These are phyloP conservation scores for Athalia rosae DNA, from an alignment of 2,888 invertebrate genomes.

Conservation along the genomic window DNA sequence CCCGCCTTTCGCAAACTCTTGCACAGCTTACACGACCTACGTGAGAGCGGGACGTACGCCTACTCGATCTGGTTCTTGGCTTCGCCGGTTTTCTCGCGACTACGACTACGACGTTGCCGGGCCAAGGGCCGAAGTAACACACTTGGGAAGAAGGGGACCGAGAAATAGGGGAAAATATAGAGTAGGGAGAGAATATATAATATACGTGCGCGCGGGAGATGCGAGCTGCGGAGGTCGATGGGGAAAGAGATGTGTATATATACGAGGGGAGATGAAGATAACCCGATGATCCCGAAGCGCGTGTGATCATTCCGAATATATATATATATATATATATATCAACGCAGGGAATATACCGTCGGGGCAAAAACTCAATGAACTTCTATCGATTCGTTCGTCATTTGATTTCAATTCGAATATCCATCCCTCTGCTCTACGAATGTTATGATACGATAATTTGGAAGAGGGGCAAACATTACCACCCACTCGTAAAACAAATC, in stretches of 20 bases:
- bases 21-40: constrained; percentile 29
- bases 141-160: constrained; percentile 41
- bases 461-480: too few species aligned
- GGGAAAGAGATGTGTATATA: constrained; percentile 30
- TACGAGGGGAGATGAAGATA: constrained; percentile 35
- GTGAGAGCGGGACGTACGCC: constrained; percentile 40
- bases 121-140: constrained; percentile 39
- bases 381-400: constrained; percentile 68
- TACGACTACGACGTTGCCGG: constrained; percentile 39
- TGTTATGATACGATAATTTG: too few species aligned
- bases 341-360: constrained; percentile 48
- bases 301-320: constrained; percentile 44
- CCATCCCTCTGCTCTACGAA: too few species aligned
- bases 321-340: too few species aligned
- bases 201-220: constrained; percentile 32
- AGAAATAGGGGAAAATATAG: constrained; percentile 23
- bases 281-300: constrained; percentile 37
- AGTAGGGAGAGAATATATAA: constrained; percentile 44
- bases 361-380: constrained; percentile 69
- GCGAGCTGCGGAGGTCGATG: not conserved
- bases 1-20: constrained; percentile 35
- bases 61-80: constrained; percentile 25
- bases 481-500: too few species aligned
- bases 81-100: constrained; percentile 22
- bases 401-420: constrained; percentile 56